A percentile compares a stretch with the other conserved stretches of the same genome.
Conservation (phyloP, 2,888 invertebrate genomes). For the Plagiodera versicolora region DNA sequence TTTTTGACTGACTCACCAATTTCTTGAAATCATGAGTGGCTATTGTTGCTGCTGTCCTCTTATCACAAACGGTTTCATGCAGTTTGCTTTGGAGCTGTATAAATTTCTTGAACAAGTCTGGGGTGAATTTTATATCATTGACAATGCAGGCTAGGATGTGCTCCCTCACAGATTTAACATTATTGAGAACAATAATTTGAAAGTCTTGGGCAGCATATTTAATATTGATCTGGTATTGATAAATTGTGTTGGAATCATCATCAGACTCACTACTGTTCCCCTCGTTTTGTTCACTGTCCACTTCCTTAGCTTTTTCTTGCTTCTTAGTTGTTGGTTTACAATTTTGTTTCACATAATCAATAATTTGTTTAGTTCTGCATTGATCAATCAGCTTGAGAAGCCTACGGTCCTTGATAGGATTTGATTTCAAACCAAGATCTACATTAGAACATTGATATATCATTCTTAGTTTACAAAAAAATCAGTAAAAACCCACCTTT, state of each 20-base stretch:
- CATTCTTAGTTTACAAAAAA: neutral
- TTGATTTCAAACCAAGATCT: constrained; percentile 75
- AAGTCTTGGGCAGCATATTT: constrained; percentile 36
- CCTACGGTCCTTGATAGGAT: constrained; percentile 72
- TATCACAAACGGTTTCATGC: constrained; percentile 75
- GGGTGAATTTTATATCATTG: constrained; percentile 64
- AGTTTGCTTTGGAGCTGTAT: constrained; percentile 78
- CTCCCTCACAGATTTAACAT: constrained; percentile 66
- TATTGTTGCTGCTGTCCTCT: constrained; percentile 76
- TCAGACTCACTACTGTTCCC: constrained; percentile 43
- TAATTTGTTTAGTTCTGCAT: constrained; percentile 71
- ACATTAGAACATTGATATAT: constrained; percentile 28
- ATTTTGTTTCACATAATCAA: constrained; percentile 75
- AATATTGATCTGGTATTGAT: constrained; percentile 50
- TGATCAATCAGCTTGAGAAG: constrained; percentile 75
- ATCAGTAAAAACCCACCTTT: constrained; percentile 59
- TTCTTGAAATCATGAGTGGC: constrained; percentile 80
- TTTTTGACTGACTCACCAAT: constrained; percentile 57
- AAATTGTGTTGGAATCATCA: constrained; percentile 32
- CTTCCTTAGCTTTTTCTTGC: constrained; percentile 28
- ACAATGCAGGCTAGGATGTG: constrained; percentile 75
- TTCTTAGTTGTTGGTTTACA: constrained; percentile 61
- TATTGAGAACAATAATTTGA: constrained; percentile 39
- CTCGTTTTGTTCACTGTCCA: constrained; percentile 50
- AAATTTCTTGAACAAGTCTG: constrained; percentile 68